Evolutionary conservation across 2,888 invertebrate genomes (phyloP), one percentile per base, ranked within the genome.

Genomic region (Noctua janthe): DNA sequence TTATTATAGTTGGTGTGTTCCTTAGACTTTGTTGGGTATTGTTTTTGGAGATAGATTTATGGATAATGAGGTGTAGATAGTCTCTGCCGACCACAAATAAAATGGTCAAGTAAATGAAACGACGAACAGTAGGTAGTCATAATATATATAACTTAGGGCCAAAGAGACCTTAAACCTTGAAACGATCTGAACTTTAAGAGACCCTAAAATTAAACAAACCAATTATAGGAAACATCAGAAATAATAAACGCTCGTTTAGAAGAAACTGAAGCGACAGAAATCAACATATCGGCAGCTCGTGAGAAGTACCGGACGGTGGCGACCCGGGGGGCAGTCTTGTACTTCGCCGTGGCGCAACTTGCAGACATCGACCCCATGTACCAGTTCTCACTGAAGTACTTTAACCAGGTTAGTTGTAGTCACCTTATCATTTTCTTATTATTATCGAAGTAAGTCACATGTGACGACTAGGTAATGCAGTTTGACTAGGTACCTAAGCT

Each of bases 311-410:
- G 99, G 51, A 97, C 98, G 0, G 98, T 99, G 13, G 99, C 99
- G 0, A 98, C 98, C 0, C 98, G 99, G 85, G 99, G 99, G 1
- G 99, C 99, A 0, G 98, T 99, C 35, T 96, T 99, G 8, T 99
- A 99, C 95, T 99, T 99, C 94, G 99, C 99, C 0, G 98, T 99
- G 4, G 98, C 99, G 0, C 98, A 98, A 92, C 96, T 99, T 35
- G 98, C 99, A 0, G 98, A 99, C 90, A 98, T 99, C 80, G 99
- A 99, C 95, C 99, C 99, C 0, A 99, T 99, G 99, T 99, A 99
- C 95, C 99, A 99, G 95, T 99, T 98, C 95, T 99, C 99, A 0
- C 96, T 99, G 62, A 99, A 98, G 90, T 99, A 99, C 96, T 99
- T 99, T 92, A 98, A 94, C 76, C 96, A 96, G 77, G 78, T 74